Base-by-base conservation (phyloP, 2,888 invertebrate genomes). In the Eupeodes luniger region DNA sequence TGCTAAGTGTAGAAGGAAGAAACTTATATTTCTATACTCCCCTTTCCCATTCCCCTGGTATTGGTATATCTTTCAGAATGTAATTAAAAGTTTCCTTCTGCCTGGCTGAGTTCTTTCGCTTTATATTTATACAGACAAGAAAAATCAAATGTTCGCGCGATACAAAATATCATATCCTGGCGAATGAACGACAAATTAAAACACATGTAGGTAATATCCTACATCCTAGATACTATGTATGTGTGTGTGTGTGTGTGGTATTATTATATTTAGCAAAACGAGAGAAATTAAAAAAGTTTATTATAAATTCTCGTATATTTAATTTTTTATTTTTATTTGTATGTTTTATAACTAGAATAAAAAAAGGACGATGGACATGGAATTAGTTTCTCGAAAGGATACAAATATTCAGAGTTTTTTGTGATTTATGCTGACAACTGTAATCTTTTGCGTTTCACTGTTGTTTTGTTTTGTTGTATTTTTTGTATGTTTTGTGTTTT, bases 351-450 rank as follows among this genome's bases (percentile, higher is more conserved):
- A 55, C 14, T n/a, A 34, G 12, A 14, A 36, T 6, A 62, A 40
- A 9, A 75, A 59, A 70, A 61, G 61, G 16, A 62, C 72, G 47
- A 47, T 57, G 70, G 55, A 44, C 62, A 75, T 67, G 66, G 87
- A 72, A 83, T 87, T 83, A 83, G 87, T 61, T 72, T 34, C 49
- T 55, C 59, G 66, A n/a, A 77, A 81, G 87, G 83, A 72, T 72
- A 59, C 34, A 72, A 34, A 76, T 77, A 76, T 83, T 87, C 72
- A 57, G 61, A 76, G 83, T 83, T 74, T 57, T 40, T 72, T 84
- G 72, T 87, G 87, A 87, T 87, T 87, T 84, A 87, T 84, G 83
- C 87, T 81, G 87, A 83, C 87, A 87, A 81, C 83, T 83, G 83
- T 87, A 87, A 87, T 87, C 87, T 84, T 80, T 55, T 70, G 76